Base-by-base conservation (phyloP, 2,888 invertebrate genomes). In the Cistogaster globosa region DNA sequence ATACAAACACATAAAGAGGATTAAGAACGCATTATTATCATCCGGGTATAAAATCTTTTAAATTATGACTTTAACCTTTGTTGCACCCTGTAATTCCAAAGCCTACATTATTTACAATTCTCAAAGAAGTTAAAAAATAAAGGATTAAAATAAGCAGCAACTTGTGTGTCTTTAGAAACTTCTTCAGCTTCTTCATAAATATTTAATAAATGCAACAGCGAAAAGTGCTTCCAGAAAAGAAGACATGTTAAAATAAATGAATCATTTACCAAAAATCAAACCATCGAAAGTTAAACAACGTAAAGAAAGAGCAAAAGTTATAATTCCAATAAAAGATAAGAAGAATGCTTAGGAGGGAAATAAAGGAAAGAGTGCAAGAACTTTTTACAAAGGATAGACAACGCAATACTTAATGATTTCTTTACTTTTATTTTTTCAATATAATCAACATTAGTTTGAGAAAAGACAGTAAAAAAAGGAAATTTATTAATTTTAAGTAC, bases 401-500 rank as follows among this genome's bases (percentile, higher is more conserved):
- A 42, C 11, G 12, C 4, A 42, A 42, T 1, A 42, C 42, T 42
- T 42, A 42, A 42, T 42, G 42, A 42, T 42, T 42, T 42, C 42
- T 42, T 42, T 42, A 42, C 42, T 12, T n/a, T 3, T 36, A 6
- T 32, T 22, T 26, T 63, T 69, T 62, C 36, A 57, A 63, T 53
- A 60, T 20, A n/a, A 60, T 38, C 2, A 42, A 42, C 60, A 42
- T 22, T 32, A 62, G 18, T 38, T 53, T 48, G 5, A 67, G 62
- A 18, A 12, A 42, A 12, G 12, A 42, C 8, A 4, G n/a, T n/a
- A 42, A 12, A 42, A 42, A 42, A 42, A 42, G 12, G 12, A 42
- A 42, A 42, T 42, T 57, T 77, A 81, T 74, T 81, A 84, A 82
- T 75, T 82, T 85, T 85, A 85, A 85, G 78, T 62, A 82, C 36